Percentiles rank a stretch among this genome's conserved stretches.
Conservation (phyloP, 2,888 invertebrate genomes). For the Teinopalpus imperialis region DNA sequence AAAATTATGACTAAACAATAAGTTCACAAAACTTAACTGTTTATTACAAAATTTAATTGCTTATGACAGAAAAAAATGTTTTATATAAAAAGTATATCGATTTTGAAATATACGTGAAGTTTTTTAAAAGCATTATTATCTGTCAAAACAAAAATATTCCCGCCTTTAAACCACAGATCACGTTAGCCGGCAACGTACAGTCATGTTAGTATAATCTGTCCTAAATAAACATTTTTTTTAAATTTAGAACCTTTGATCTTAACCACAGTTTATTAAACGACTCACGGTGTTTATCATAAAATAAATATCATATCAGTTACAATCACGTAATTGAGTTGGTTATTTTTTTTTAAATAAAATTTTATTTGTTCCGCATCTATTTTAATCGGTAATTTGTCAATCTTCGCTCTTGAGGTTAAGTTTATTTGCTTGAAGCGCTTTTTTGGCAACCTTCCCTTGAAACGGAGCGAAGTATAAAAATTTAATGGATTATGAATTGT, state of each 20-base stretch:
- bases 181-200: too few relatives aligned
- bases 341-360: background rate
- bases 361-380: too few relatives aligned
- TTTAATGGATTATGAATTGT: slow-evolving; percentile 30
- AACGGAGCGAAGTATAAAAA: slow-evolving; percentile 36
- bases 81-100: too few relatives aligned
- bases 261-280: slow-evolving; percentile 1
- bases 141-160: too few relatives aligned
- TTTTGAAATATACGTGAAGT: too few relatives aligned
- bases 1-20: too few relatives aligned
- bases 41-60: too few relatives aligned
- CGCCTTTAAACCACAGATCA: too few relatives aligned
- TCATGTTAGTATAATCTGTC: background rate
- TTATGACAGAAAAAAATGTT: too few relatives aligned
- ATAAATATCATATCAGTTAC: slow-evolving; percentile 1
- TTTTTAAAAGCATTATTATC: too few relatives aligned
- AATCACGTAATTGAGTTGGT: background rate
- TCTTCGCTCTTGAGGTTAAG: slow-evolving; percentile 38
- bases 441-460: slow-evolving; percentile 61
- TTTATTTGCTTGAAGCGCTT: slow-evolving; percentile 33
- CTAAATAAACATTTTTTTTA: slow-evolving; percentile 10
- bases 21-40: too few relatives aligned
- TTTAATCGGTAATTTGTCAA: slow-evolving; percentile 34
- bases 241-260: slow-evolving; percentile 8
- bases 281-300: slow-evolving; percentile 4